Evolutionary conservation across 1,140 invertebrate genomes (phyloP), one percentile per base, ranked within the genome.

Genomic region (Lepidostoma basale): DNA sequence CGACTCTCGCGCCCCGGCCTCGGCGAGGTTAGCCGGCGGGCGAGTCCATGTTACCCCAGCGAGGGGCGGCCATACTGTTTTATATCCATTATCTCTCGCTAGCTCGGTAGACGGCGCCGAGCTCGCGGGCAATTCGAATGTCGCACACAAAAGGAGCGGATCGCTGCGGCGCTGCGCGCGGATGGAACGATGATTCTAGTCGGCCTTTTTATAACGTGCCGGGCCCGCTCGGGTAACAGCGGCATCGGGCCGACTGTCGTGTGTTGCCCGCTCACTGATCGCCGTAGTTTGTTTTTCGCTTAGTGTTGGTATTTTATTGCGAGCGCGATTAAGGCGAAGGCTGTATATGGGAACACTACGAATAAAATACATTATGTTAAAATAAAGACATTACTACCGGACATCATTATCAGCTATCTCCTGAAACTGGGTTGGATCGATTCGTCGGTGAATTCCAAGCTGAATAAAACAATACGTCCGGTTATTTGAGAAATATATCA

Each of bases 21-120:
- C 36, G 47, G 63, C 63, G 63, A 66, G 63, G 63, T 66, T 66
- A 66, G 64, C 64, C 54, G 25, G 16, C 56, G 64, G 64, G 28
- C 64, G 64, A 59, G 64, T 67, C 64, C 54, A 67, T 33, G 52
- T 67, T 67, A 54, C 64, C 64, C 64, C 42, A 36, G 47, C 49
- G 47, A 65, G 62, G 64, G 52, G 56, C 52, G 52, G 33, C 30
- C 39, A 16, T 20, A 14, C 52, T 12, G 60, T 23, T 49, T 22
- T 22, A 22, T 22, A 22, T 22, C 45, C 45, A 22, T 22, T 22
- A 22, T 22, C 45, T 49, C 45, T 49, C 45, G 45, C 45, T 10
- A 23, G 18, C 44, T 16, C 14, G 58, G 20, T 5, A 10, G 9
- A 8, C 44, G 10, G 10, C 44, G 18, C 44, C 10, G 18, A 6